Conservation (phyloP, 2,113 vertebrate species). For the Pristiophorus japonicus region DNA sequence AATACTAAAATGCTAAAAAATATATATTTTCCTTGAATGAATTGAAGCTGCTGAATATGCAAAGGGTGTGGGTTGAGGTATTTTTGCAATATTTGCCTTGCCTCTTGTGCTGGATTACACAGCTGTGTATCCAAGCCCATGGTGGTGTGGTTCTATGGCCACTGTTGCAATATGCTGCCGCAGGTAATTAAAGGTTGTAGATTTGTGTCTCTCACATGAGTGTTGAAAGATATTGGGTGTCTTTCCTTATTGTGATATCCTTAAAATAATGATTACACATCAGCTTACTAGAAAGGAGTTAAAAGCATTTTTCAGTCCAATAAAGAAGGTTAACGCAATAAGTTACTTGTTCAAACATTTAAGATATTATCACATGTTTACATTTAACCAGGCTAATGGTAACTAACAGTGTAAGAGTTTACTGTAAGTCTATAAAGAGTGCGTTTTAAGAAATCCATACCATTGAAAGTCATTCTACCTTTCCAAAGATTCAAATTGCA, state of each 20-base stretch:
- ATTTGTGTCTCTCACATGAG: background rate
- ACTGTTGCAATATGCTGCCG: background rate
- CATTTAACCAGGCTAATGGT: background rate
- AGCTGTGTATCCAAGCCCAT: background rate
- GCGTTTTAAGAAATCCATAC: background rate
- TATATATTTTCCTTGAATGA: background rate
- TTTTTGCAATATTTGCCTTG: background rate
- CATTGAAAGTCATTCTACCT: background rate
- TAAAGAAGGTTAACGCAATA: background rate
- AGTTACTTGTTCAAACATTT: conserved; percentile 9
- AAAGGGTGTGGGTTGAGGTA: too few relatives aligned
- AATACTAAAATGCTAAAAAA: background rate
- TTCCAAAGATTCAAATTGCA: background rate
- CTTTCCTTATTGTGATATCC: background rate
- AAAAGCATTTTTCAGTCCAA: background rate
- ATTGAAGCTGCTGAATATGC: background rate
- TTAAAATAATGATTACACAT: background rate
- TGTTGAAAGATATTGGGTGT: background rate
- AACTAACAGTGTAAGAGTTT: background rate
- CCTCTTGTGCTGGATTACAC: background rate
- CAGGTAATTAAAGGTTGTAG: background rate
- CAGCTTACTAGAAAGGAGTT: background rate
- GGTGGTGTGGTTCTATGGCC: background rate
- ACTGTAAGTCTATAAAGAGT: background rate
- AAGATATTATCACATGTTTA: background rate